Base-by-base conservation (phyloP, 2,888 invertebrate species). In the Fabriciana adippe region DNA sequence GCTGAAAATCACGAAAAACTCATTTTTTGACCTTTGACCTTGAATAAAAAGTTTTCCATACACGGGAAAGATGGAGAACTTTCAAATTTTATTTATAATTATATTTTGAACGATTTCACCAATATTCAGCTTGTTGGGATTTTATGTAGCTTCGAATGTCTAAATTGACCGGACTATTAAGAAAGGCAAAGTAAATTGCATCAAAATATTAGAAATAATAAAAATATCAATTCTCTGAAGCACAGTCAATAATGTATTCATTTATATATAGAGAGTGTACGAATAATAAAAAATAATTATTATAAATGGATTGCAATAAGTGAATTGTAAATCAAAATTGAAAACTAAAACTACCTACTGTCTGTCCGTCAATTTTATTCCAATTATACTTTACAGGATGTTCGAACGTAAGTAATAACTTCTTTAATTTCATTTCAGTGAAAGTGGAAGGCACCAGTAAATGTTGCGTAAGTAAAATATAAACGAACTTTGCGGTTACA, bases 361-460 rank as follows among this genome's bases (percentile, higher is more conserved):
- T 48, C 47, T 78, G 77, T 72, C 76, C 76, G 81, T 81, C 79
- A 79, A 83, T 84, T 84, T 83, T 82, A 80, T 83, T 86, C 84
- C 82, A 82, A 84, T 87, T 86, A 83, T 69, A 72, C 86, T 85
- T 87, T 76, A 81, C 84, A 86, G 87, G 88, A 88, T 85, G 82
- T 84, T 73, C 75, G 78, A 77, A 78, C 78, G 71, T 63, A 69
- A 66, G 79, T 83, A 85, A 83, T 84, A 79, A 84, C 78, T 84
- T 84, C 35, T 82, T 80, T 75, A 78, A 79, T 81, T 82, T 82
- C 81, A 78, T 81, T 79, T 75, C 72, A 82, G 87, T 84, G 88
- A 88, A 87, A 88, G 88, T 79, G 75, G 75, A 73, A 64, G 48
- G 48, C 55, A 59, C 14, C 55, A 53, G 64, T 61, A 66, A 66